phyloP scores from a whole-genome alignment of 2,113 vertebrate species.

The Numida meleagris region DNA sequence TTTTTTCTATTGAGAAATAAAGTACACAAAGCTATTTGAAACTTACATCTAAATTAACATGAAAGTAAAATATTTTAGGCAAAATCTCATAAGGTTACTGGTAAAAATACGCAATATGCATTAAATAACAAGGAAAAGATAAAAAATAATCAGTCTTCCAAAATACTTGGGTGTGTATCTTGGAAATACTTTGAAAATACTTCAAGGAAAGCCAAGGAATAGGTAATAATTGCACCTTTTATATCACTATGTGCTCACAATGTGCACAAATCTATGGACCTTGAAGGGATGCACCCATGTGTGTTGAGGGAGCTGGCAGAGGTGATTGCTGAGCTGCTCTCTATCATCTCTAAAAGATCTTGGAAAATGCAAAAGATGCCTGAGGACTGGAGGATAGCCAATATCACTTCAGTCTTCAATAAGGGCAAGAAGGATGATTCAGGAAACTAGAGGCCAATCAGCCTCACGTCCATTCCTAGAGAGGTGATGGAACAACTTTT shows the following conservation, averaged over 20 bases:
- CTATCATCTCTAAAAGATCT: too few species aligned
- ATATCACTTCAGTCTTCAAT: too few species aligned
- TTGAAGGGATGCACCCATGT: too few species aligned
- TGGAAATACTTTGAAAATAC: neutral
- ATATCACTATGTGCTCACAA: neutral
- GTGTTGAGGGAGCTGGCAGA: too few species aligned
- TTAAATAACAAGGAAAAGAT: neutral
- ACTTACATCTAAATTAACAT: neutral
- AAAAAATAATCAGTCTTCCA: neutral
- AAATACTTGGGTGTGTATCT: accelerated
- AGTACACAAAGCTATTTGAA: neutral
- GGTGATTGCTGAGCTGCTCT: too few species aligned
- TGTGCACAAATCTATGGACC: too few species aligned
- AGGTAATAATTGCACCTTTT: neutral
- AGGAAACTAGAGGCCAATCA: too few species aligned
- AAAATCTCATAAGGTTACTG: neutral
- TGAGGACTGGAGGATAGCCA: too few species aligned
- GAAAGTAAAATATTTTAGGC: neutral
- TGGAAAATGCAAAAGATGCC: too few species aligned
- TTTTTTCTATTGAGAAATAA: neutral
- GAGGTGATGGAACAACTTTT: too few species aligned
- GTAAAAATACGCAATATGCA: neutral
- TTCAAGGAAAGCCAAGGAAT: neutral
- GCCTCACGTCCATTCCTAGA: too few species aligned
- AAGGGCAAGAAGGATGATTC: too few species aligned